Evolutionary conservation across 2,113 vertebrate genomes (phyloP).

Genomic region (Onychostoma macrolepis): DNA sequence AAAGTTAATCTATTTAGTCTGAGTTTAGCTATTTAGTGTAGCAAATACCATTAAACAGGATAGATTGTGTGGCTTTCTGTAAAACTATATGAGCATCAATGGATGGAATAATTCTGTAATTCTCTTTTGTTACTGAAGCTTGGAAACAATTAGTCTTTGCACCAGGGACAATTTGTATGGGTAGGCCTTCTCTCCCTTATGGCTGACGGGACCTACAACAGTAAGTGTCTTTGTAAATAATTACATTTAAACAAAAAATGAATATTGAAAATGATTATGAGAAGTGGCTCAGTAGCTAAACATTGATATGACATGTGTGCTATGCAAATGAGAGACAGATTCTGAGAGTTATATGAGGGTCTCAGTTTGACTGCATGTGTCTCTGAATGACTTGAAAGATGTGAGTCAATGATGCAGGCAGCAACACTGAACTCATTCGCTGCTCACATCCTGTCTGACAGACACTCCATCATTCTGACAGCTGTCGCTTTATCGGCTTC

Average conservation of each 20-base stretch:
- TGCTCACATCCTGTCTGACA: conserved; percentile 33
- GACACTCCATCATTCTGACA: conserved; percentile 39
- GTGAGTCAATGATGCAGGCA: conserved; percentile 38
- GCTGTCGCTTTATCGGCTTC: conserved; percentile 35
- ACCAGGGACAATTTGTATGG: not conserved
- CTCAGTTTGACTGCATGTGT: not conserved
- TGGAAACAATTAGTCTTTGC: not conserved
- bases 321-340: conserved; percentile 7
- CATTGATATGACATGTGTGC: not conserved
- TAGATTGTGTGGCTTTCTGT: not conserved
- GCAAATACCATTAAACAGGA: not conserved
- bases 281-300: conserved; percentile 11
- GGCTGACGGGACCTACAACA: not conserved
- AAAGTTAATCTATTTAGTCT: not conserved
- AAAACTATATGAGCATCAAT: not conserved
- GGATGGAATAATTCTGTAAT: not conserved
- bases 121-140: not conserved
- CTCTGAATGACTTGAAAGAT: conserved; percentile 33
- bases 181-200: not conserved
- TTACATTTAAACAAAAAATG: not conserved
- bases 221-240: conserved; percentile 11
- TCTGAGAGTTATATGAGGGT: not conserved
- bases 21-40: not conserved
- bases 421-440: conserved; percentile 32
- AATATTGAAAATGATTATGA: not conserved